phyloP scores from a whole-genome alignment of 2,888 invertebrate species.

The Acheta domesticus region DNA sequence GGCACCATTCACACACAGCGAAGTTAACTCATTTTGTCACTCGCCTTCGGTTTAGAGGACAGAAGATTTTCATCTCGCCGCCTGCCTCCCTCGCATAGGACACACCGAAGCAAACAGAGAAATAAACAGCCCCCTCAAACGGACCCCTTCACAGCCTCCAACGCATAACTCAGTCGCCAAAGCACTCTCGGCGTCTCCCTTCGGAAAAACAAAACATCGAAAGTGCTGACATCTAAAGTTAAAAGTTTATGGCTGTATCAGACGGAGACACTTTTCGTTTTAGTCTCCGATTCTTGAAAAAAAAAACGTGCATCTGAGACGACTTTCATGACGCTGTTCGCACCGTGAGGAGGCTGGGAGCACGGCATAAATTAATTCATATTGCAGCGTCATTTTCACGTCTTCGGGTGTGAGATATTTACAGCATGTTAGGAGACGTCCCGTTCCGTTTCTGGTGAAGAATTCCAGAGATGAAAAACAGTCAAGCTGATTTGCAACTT shows the following conservation, averaged over 20 bases:
- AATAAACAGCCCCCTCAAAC: not conserved
- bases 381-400: too few relatives aligned
- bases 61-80: too few relatives aligned
- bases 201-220: not conserved
- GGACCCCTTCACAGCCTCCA: not conserved
- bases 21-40: too few relatives aligned
- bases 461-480: too few relatives aligned
- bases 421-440: too few relatives aligned
- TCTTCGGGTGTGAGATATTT: too few relatives aligned
- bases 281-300: not conserved
- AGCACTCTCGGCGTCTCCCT: not conserved
- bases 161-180: not conserved
- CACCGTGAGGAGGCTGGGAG: not conserved
- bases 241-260: slow-evolving; percentile 18
- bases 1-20: too few relatives aligned
- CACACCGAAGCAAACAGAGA: not conserved
- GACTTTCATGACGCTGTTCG: not conserved
- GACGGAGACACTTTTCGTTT: not conserved
- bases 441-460: too few relatives aligned
- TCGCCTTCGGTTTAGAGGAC: too few relatives aligned
- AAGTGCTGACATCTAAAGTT: slow-evolving; percentile 2
- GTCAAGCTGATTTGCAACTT: too few relatives aligned
- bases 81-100: too few relatives aligned
- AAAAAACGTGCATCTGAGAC: not conserved
- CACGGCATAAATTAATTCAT: too few relatives aligned